phyloP scores from a whole-genome alignment of 2,797 vertebrate species.

The Geotrypetes seraphini region DNA sequence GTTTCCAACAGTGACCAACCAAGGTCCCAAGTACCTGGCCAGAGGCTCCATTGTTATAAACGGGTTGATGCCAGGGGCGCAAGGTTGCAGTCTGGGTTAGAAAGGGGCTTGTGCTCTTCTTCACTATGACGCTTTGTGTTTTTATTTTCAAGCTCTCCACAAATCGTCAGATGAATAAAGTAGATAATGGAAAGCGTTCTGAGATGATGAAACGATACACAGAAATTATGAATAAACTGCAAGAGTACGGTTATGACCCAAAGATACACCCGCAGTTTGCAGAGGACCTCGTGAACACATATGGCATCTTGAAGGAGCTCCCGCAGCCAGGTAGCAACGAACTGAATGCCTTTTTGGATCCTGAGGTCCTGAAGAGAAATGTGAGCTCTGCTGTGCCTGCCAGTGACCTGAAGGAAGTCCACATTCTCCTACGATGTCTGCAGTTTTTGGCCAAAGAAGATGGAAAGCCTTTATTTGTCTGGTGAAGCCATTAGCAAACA shows the following conservation, averaged over 20 bases:
- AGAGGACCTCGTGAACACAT: constrained; percentile 50
- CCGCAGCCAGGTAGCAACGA: not conserved
- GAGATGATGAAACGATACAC: constrained; percentile 27
- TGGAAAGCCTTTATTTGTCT: constrained; percentile 28
- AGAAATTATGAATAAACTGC: constrained; percentile 29
- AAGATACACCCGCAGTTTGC: constrained; percentile 37
- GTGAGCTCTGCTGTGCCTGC: constrained; percentile 15
- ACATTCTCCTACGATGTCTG: constrained; percentile 43
- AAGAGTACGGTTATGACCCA: constrained; percentile 28
- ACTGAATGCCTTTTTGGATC: constrained; percentile 7
- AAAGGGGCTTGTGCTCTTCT: too few species aligned
- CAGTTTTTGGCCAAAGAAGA: constrained; percentile 35
- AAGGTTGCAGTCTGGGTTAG: too few species aligned
- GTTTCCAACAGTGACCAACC: too few species aligned
- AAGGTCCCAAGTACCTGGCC: too few species aligned
- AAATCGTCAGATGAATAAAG: too few species aligned
- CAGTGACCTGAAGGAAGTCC: constrained; percentile 38
- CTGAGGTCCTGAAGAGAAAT: constrained; percentile 18
- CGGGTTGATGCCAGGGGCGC: too few species aligned
- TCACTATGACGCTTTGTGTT: too few species aligned
- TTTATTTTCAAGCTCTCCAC: too few species aligned
- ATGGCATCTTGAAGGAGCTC: constrained; percentile 37
- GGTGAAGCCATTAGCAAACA: too few species aligned
- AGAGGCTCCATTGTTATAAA: too few species aligned
- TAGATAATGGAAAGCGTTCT: constrained; percentile 32